These are phyloP conservation scores for Aurelia sp. DNA, from an alignment of 30 jellyfish, hydroid and myxozoan genomes.

Conservation along the genomic window DNA sequence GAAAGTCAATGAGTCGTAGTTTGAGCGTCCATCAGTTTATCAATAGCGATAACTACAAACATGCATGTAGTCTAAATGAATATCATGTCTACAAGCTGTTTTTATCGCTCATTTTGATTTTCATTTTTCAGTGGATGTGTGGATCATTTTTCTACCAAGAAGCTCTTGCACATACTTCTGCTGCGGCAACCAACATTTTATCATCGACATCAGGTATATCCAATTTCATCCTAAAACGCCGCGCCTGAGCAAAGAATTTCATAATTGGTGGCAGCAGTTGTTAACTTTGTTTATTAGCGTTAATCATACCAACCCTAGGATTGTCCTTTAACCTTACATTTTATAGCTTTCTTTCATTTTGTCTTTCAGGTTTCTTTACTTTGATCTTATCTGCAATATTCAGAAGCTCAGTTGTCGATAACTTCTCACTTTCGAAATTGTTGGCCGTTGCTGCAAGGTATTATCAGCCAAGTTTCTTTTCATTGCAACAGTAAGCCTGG, in stretches of 20 bases:
- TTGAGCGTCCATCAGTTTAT: too few relatives aligned
- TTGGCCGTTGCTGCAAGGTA: constrained; percentile 83
- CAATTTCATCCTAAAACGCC: too few relatives aligned
- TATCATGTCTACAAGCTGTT: too few relatives aligned
- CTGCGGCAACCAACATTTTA: constrained; percentile 91
- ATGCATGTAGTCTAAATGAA: too few relatives aligned
- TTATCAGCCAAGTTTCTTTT: too few relatives aligned
- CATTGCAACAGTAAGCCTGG: too few relatives aligned
- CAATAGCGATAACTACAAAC: too few relatives aligned
- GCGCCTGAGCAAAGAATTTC: too few relatives aligned
- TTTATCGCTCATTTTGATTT: not conserved
- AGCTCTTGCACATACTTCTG: constrained; percentile 90
- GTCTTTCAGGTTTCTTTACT: constrained; percentile 72
- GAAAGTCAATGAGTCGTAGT: too few relatives aligned
- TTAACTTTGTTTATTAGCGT: too few relatives aligned
- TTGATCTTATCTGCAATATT: constrained; percentile 85
- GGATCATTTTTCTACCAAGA: constrained; percentile 91
- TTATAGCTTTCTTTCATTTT: not conserved
- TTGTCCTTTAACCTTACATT: not conserved
- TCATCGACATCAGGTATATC: constrained; percentile 92
- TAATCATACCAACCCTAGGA: too few relatives aligned
- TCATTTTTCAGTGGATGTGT: constrained; percentile 73
- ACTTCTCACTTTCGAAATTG: constrained; percentile 79
- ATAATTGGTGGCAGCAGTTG: too few relatives aligned
- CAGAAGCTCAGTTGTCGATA: constrained; percentile 68